Base-by-base conservation (phyloP, 2,888 invertebrate genomes). In the Carabus problematicus region DNA sequence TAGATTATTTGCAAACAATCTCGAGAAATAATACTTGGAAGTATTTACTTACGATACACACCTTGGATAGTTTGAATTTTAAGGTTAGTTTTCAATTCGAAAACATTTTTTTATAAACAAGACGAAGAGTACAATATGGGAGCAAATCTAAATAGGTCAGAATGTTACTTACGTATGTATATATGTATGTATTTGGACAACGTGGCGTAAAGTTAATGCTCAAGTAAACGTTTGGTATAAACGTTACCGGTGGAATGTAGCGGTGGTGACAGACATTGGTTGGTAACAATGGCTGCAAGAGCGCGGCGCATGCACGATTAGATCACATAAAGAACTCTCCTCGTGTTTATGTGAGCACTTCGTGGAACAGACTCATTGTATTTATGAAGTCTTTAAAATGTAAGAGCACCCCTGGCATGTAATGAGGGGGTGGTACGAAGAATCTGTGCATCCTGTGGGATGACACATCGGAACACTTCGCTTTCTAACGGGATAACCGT, bases 251-350 rank as follows among this genome's bases (percentile, higher is more conserved):
- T 52, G 52, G 52, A 52, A 52, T 52, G 52, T 16, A 16, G 52
- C 52, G 52, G 18, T 29, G 29, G 29, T 29, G 29, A 29, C 29
- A 29, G 29, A 29, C 29, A 29, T 3, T 6, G 29, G 29, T 29
- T 29, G 29, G 52, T 52, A 52, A 52, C 52, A 52, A 52, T 52
- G 52, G 52, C 52, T 52, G 52, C 16, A 19, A 19, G 14, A 52
- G 52, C 19, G 52, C 52, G 52, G 18, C 52, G 52, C 52, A 52
- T 52, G 52, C 52, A 52, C 52, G 52, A 52, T 52, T 52, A 52
- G 52, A 52, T 52, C 52, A 11, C 52, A 52, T 52, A 52, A 52
- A 52, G 52, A 52, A 52, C 19, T 16, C 52, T 29, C 29, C 29
- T 19, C 19, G 52, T 52, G 52, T 52, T 52, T 52, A 14, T 52